Evolutionary conservation across 1,140 invertebrate species (phyloP).

Genomic region (Ceratoteleas bidentatus): DNA sequence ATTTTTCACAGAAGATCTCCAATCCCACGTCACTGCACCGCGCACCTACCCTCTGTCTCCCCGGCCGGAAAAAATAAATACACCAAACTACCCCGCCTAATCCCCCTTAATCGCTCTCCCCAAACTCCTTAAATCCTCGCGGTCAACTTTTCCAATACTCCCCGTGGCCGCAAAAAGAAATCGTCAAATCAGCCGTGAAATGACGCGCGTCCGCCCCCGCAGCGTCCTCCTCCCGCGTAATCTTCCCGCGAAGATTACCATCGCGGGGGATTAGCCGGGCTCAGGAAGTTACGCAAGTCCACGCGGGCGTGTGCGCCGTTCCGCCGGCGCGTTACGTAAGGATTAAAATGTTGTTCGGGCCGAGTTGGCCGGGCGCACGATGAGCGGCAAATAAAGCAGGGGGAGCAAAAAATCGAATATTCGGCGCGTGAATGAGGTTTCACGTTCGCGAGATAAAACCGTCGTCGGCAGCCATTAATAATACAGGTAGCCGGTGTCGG

Average conservation of each 20-base stretch:
- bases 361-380: slow-evolving; percentile 13
- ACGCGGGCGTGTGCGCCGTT: slow-evolving; percentile 18
- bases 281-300: slow-evolving; percentile 48
- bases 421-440: slow-evolving; percentile 43
- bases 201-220: slow-evolving; percentile 8
- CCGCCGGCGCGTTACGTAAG: slow-evolving; percentile 31
- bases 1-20: too few species aligned
- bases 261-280: slow-evolving; percentile 6
- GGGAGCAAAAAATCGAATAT: slow-evolving; percentile 42
- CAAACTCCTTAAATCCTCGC: slow-evolving; percentile 1
- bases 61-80: not conserved
- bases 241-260: slow-evolving; percentile 34
- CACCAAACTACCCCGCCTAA: not conserved
- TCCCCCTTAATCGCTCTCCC: slow-evolving; percentile 2
- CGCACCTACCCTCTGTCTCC: too few species aligned
- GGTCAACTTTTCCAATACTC: slow-evolving; percentile 15
- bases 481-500: slow-evolving; percentile 60
- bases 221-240: slow-evolving; percentile 36
- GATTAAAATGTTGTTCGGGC: slow-evolving; percentile 45
- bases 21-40: too few species aligned
- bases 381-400: slow-evolving; percentile 9
- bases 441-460: slow-evolving; percentile 56
- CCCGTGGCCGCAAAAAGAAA: not conserved
- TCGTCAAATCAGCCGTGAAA: slow-evolving; percentile 18
- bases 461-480: slow-evolving; percentile 57